Percentiles rank a stretch among this genome's conserved stretches.
Evolutionary conservation across 2,888 invertebrate genomes (phyloP).

Genomic region (Amiota minor): DNA sequence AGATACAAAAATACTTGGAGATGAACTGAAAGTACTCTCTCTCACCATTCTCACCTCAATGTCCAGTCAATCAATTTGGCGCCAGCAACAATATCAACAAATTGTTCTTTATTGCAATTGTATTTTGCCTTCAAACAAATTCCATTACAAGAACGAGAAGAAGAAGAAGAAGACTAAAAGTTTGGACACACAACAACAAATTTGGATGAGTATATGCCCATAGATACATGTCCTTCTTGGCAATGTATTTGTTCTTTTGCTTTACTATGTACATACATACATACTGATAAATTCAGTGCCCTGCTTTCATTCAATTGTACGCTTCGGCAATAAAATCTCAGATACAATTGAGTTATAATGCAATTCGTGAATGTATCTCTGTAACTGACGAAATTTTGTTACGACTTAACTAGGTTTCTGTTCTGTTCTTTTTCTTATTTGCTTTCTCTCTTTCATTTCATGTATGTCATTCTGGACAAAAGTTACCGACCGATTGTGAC

Average conservation of each 20-base stretch:
- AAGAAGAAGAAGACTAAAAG: constrained; percentile 5
- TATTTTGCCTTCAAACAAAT: neutral
- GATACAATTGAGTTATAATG: constrained; percentile 66
- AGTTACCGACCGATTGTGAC: neutral
- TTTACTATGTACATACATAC: neutral
- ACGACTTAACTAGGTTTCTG: constrained; percentile 29
- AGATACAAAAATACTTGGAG: neutral
- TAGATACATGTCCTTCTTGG: neutral
- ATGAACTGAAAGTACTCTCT: neutral
- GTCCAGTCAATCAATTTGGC: constrained; percentile 28
- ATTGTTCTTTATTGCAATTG: neutral
- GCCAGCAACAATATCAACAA: constrained; percentile 18
- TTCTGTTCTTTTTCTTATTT: neutral
- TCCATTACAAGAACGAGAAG: constrained; percentile 2
- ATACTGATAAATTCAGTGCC: neutral
- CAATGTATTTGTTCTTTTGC: constrained; percentile 4
- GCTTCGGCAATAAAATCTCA: constrained; percentile 56
- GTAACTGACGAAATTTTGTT: constrained; percentile 53
- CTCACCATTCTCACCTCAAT: constrained; percentile 2
- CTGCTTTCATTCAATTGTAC: constrained; percentile 16
- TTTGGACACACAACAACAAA: neutral
- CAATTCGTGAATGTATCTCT: constrained; percentile 65
- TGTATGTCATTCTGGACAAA: neutral
- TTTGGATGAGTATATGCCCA: neutral
- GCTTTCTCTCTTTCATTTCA: constrained; percentile 1